These are phyloP conservation scores for Boleophthalmus pectinirostris DNA, from an alignment of 2,113 vertebrate species.

Conservation along the genomic window DNA sequence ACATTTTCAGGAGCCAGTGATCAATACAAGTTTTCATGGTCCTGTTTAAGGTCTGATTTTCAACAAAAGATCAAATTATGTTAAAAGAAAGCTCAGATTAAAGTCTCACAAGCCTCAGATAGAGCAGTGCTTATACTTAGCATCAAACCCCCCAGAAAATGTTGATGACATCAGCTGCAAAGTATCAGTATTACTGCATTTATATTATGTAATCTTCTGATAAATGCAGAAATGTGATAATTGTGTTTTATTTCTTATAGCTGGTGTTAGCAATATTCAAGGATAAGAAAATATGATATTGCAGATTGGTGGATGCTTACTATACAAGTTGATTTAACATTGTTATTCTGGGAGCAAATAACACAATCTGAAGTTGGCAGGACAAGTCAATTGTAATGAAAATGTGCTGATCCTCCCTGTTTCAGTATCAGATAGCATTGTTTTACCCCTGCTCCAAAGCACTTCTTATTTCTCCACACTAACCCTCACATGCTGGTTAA, in stretches of 20 bases:
- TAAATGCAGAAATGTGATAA: not conserved
- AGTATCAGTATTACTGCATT: no score
- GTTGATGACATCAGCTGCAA: no score
- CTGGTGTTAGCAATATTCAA: not conserved
- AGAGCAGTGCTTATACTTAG: no score
- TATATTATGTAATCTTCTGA: no score
- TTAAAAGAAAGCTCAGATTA: no score
- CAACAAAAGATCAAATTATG: no score
- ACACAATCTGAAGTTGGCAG: not conserved
- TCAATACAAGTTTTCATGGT: no score
- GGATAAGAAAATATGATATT: not conserved
- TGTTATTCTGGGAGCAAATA: not conserved
- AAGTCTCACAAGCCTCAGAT: no score
- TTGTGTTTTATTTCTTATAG: not conserved
- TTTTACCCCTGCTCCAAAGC: conserved; percentile 23
- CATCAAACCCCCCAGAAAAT: not conserved
- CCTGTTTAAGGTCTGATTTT: no score
- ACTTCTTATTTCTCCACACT: conserved; percentile 6
- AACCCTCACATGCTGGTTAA: conserved; percentile 4
- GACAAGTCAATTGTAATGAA: conserved; percentile 16
- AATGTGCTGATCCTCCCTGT: conserved; percentile 11
- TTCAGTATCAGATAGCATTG: conserved; percentile 1
- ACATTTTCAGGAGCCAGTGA: no score
- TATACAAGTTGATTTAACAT: not conserved
- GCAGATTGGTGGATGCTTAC: not conserved